These are phyloP conservation scores for Eilema depressum DNA, from an alignment of 2,888 invertebrate species.

Conservation along the genomic window DNA sequence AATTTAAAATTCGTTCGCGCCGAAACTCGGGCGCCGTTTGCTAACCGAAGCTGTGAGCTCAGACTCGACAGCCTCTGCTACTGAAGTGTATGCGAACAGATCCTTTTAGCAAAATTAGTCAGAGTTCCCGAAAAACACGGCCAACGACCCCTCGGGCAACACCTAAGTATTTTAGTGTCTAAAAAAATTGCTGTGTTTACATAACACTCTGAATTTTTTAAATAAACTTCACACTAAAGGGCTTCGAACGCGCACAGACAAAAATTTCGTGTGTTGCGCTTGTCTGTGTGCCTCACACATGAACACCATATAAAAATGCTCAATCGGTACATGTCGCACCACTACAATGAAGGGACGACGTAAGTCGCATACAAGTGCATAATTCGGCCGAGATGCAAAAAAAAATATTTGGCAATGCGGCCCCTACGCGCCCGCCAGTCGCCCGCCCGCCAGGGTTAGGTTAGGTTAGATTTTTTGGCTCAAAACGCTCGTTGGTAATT, in stretches of 20 bases:
- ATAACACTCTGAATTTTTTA: conserved; percentile 83
- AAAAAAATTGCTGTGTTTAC: conserved; percentile 81
- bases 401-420: conserved; percentile 88
- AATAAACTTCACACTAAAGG: conserved; percentile 79
- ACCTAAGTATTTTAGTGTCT: conserved; percentile 83
- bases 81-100: conserved; percentile 64
- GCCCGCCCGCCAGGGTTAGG: conserved; percentile 87
- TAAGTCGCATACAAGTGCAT: conserved; percentile 88
- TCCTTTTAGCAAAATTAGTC: conserved; percentile 82
- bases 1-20: conserved; percentile 61
- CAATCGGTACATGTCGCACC: conserved; percentile 85
- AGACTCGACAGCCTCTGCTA: conserved; percentile 62
- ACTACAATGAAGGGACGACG: conserved; percentile 86
- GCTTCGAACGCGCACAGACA: conserved; percentile 76
- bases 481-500: conserved; percentile 84
- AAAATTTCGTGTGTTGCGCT: conserved; percentile 72
- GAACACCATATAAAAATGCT: conserved; percentile 79
- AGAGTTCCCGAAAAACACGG: conserved; percentile 84
- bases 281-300: conserved; percentile 83
- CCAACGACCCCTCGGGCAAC: conserved; percentile 78
- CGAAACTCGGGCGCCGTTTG: conserved; percentile 56
- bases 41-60: conserved; percentile 45
- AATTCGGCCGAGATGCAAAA: conserved; percentile 88
- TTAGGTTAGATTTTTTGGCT: conserved; percentile 88
- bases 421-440: conserved; percentile 87